Evolutionary conservation across 2,888 invertebrate genomes (phyloP).

Genomic region (Pyrrhia umbra): DNA sequence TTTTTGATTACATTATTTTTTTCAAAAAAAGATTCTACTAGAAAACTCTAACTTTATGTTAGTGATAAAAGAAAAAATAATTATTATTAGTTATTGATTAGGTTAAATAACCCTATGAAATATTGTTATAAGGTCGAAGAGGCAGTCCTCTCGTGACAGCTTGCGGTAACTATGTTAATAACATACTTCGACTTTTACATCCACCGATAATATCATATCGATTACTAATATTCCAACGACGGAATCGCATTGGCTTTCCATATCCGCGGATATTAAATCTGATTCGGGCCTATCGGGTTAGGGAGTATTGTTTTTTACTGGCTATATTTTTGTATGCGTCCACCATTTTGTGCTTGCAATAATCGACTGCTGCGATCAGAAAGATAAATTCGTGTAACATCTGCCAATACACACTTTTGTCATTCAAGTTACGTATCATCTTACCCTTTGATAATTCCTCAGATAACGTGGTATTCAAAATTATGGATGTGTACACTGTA

Average conservation of each 20-base stretch:
- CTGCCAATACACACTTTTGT: conserved; percentile 11
- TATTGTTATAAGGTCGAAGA: conserved; percentile 18
- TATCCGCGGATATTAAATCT: conserved; percentile 59
- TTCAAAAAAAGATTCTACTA: too few species aligned
- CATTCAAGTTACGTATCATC: background rate
- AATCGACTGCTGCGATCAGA: conserved; percentile 9
- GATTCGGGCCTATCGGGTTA: conserved; percentile 52
- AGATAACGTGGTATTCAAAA: background rate
- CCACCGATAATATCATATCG: conserved; percentile 60
- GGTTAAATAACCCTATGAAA: background rate
- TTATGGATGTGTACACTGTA: conserved; percentile 68
- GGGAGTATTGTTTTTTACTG: conserved; percentile 44
- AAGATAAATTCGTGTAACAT: conserved; percentile 16
- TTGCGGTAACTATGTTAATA: conserved; percentile 66
- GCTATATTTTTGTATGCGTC: conserved; percentile 36
- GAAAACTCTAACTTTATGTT: too few species aligned
- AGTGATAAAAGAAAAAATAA: too few species aligned
- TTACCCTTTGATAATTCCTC: too few species aligned
- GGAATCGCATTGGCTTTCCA: conserved; percentile 53
- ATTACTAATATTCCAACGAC: conserved; percentile 59
- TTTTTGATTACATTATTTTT: too few species aligned
- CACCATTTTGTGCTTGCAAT: conserved; percentile 17
- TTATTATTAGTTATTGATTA: background rate
- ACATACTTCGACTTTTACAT: conserved; percentile 63
- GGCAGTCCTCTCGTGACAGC: conserved; percentile 53